Conservation (phyloP, 2,888 invertebrate genomes). For the Tenthredo scrophulariae region DNA sequence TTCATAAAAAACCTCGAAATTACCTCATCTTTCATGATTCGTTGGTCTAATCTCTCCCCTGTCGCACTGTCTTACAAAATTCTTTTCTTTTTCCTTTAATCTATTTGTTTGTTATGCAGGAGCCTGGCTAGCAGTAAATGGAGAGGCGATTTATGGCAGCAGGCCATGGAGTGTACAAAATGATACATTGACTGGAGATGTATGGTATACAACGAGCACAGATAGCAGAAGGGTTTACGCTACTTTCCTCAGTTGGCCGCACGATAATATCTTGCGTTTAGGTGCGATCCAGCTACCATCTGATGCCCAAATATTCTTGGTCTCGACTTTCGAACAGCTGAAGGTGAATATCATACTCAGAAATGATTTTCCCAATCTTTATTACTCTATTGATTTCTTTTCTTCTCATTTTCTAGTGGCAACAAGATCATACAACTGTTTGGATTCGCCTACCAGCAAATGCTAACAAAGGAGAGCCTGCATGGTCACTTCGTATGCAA, state of each 20-base stretch:
- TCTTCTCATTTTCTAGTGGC: slow-evolving; percentile 65
- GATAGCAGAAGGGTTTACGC: slow-evolving; percentile 82
- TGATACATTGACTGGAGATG: slow-evolving; percentile 84
- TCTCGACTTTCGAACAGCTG: slow-evolving; percentile 57
- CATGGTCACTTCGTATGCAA: slow-evolving; percentile 69
- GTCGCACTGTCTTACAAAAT: not conserved
- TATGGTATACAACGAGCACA: slow-evolving; percentile 86
- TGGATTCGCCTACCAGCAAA: slow-evolving; percentile 66
- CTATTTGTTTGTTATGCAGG: slow-evolving; percentile 63
- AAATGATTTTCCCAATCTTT: not conserved
- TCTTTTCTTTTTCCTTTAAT: not conserved
- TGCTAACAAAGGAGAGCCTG: slow-evolving; percentile 69
- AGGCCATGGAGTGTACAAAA: slow-evolving; percentile 91
- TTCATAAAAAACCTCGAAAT: not conserved
- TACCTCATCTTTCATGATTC: not conserved
- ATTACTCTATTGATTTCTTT: slow-evolving; percentile 44
- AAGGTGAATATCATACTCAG: slow-evolving; percentile 61
- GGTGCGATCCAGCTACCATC: slow-evolving; percentile 75
- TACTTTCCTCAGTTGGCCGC: slow-evolving; percentile 86
- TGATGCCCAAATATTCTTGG: slow-evolving; percentile 77
- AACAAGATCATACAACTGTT: slow-evolving; percentile 53
- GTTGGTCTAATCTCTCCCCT: not conserved
- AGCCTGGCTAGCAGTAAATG: slow-evolving; percentile 89
- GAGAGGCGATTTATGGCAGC: slow-evolving; percentile 91
- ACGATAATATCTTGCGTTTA: slow-evolving; percentile 79